Percentiles rank a stretch among this genome's conserved stretches.
These are phyloP conservation scores for Saccopteryx leptura DNA, from an alignment of 2,113 vertebrate genomes.

Conservation along the genomic window DNA sequence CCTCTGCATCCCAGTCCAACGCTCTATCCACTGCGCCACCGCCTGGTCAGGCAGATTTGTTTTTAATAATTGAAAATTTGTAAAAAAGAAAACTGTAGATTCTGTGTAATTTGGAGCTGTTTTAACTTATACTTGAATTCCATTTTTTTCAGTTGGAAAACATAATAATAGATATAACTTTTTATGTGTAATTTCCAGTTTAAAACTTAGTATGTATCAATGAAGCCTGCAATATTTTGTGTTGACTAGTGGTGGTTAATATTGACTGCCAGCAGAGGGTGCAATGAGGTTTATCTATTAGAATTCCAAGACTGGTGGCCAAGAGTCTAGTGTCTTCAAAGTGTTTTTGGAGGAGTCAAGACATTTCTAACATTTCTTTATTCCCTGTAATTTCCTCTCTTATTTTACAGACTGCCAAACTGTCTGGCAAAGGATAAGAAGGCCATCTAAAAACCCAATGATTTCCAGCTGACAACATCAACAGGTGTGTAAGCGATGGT, in stretches of 20 bases:
- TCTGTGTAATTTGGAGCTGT: slow-evolving; percentile 14
- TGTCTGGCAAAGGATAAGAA: not conserved
- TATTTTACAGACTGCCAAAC: not conserved
- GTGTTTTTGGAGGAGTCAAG: slow-evolving; percentile 11
- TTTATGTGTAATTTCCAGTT: not conserved
- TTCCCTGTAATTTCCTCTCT: not conserved
- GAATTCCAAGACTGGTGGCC: not conserved
- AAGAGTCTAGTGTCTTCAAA: slow-evolving; percentile 24
- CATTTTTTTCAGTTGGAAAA: slow-evolving; percentile 39
- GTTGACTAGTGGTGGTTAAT: not conserved
- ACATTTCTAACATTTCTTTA: slow-evolving; percentile 31
- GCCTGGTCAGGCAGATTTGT: too few relatives aligned
- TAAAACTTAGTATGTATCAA: not conserved
- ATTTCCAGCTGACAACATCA: not conserved
- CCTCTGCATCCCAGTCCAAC: too few relatives aligned
- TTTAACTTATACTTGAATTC: slow-evolving; percentile 18
- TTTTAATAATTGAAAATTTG: slow-evolving; percentile 47
- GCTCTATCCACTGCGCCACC: too few relatives aligned
- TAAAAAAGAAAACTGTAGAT: not conserved
- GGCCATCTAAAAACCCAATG: not conserved
- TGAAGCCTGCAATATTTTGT: not conserved
- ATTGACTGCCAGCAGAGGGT: slow-evolving; percentile 78
- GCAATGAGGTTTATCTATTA: slow-evolving; percentile 48
- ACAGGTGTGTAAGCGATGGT: not conserved
- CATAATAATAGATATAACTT: not conserved